Evolutionary conservation across 2,113 vertebrate genomes (phyloP), one percentile per base, ranked within the genome.

Genomic region (Oxyura jamaicensis): DNA sequence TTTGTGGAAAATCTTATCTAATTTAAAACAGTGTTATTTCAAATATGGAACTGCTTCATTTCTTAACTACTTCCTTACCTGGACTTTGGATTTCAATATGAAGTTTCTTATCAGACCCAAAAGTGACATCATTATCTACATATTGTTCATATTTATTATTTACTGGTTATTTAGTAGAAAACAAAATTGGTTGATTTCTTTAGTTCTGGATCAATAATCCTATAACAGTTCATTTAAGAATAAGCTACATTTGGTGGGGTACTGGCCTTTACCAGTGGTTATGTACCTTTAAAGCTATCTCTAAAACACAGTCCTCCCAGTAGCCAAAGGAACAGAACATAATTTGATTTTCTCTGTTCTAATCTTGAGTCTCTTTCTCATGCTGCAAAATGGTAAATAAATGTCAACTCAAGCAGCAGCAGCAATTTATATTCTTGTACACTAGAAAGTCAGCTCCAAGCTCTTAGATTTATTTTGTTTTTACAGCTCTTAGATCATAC

Each of bases 331-430:
- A 97, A 83, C 42, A 83, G 77, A 92, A 88, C 44, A 66, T 91
- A 97, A 95, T 95, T 93, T 96, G 91, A 96, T 97, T 96, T 97
- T 96, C 87, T 93, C 88, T 90, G 42, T 90, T 96, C 86, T 95
- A 91, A 95, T 95, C 91, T 86, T 53, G 52, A 89, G 60, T 33
- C 72, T 92, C 48, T 91, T 95, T 95, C 85, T 93, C 53, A 93
- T 90, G 44, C 71, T 83, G 78, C 60, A 94, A 89, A 95, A 91
- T 92, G 79, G 89, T 93, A 96, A 96, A 97, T 95, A 97, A 97
- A 97, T 90, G 86, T 95, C 93, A 97, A 35, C 87, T 82, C 86
- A 86, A 95, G 93, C 86, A 90, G 78, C 35, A 85, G 44, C 39
- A 96, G 62, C 82, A 93, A 94, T 95, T 93, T 92, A 86, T 95